These are phyloP conservation scores for Campoletis raptor DNA, from an alignment of 2,888 invertebrate genomes.

Conservation along the genomic window DNA sequence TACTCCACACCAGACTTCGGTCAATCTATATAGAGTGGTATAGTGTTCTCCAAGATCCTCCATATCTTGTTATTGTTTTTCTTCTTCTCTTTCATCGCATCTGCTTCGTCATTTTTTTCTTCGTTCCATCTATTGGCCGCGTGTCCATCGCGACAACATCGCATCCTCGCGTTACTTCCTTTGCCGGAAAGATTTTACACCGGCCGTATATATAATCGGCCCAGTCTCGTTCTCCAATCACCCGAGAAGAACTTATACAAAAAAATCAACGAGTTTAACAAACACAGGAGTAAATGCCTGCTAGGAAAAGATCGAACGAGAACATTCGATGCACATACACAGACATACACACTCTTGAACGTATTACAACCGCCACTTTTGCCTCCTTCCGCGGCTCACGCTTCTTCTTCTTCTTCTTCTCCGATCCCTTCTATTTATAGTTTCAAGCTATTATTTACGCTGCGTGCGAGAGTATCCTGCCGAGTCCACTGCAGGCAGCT, in stretches of 20 bases:
- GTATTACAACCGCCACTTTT: slow-evolving; percentile 71
- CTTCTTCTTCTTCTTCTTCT: slow-evolving; percentile 62
- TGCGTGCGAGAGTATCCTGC: slow-evolving; percentile 70
- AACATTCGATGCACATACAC: slow-evolving; percentile 50
- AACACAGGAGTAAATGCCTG: slow-evolving; percentile 39
- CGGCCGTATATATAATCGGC: slow-evolving; percentile 4
- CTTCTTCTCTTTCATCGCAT: slow-evolving; percentile 17
- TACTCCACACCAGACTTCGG: slow-evolving; percentile 5
- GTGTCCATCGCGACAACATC: slow-evolving; percentile 36
- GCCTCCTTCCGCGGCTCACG: slow-evolving; percentile 49
- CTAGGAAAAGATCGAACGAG: slow-evolving; percentile 59
- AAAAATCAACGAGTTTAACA: slow-evolving; percentile 51
- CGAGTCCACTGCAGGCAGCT: slow-evolving; percentile 51
- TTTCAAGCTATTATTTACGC: slow-evolving; percentile 73
- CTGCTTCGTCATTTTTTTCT: slow-evolving; percentile 10
- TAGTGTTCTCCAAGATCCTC: slow-evolving; percentile 21
- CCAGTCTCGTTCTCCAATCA: neutral
- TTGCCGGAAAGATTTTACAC: slow-evolving; percentile 64
- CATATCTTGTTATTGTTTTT: slow-evolving; percentile 26
- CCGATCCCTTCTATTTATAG: slow-evolving; percentile 73
- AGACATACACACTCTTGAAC: slow-evolving; percentile 13
- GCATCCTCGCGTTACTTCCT: slow-evolving; percentile 77
- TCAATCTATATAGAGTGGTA: slow-evolving; percentile 34
- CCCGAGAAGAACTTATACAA: neutral
- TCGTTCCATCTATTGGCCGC: slow-evolving; percentile 60